Evolutionary conservation across 2,113 vertebrate genomes (phyloP).

Genomic region (Pedetes capensis): DNA sequence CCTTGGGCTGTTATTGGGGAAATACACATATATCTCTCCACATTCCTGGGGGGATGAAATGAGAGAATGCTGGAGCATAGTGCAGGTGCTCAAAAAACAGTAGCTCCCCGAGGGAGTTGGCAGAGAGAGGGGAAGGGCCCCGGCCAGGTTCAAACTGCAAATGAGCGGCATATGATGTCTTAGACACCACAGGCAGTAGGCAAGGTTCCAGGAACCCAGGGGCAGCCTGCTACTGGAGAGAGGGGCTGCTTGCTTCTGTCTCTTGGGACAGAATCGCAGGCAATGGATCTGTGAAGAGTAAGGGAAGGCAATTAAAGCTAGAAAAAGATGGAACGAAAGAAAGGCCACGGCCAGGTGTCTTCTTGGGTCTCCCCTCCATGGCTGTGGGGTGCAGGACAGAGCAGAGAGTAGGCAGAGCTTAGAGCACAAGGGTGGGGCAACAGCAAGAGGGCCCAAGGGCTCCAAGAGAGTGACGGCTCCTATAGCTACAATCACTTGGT

Average conservation of each 20-base stretch:
- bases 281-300: neutral
- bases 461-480: constrained; percentile 31
- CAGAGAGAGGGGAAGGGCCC: neutral
- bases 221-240: neutral
- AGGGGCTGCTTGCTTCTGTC: neutral
- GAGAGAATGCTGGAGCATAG: neutral
- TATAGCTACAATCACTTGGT: constrained; percentile 57
- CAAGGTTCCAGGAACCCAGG: neutral
- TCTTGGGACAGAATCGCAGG: constrained; percentile 17
- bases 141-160: neutral
- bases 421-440: neutral
- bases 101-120: neutral
- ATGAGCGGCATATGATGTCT: neutral
- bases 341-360: neutral
- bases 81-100: neutral
- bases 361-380: neutral
- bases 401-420: neutral
- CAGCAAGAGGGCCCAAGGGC: neutral
- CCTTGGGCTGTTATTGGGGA: neutral
- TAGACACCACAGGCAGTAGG: accelerated
- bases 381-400: neutral
- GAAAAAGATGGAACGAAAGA: neutral
- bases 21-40: neutral
- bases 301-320: constrained; percentile 8
- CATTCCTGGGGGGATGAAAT: neutral